Evolutionary conservation across 2,113 vertebrate species (phyloP), one percentile per base, ranked within the genome.

Genomic region (Rutilus rutilus): DNA sequence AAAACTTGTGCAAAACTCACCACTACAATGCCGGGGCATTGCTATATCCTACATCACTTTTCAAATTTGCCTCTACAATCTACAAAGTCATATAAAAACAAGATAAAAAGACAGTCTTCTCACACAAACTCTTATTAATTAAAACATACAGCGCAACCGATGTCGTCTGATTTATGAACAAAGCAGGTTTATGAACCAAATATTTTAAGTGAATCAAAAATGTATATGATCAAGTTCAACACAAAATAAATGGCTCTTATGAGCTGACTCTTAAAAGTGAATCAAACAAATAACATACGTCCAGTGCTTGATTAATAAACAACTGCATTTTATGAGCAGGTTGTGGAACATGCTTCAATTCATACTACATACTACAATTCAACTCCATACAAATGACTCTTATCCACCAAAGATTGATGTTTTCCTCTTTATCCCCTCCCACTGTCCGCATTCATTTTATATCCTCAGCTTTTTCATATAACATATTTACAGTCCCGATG

Each of bases 401-500:
- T 71, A 39, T 5, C 30, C 33, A 71, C 10, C 19, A 39, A 65
- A 65, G 75, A 79, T 36, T 19, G 36, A 57, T 80, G n/a, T 27
- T 54, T 39, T 17, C 42, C 85, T 33, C 42, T 82, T 75, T 57
- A 25, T 27, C 17, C 64, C 57, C 42, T 52, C 45, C 25, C 25
- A 9, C n/a, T 47, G 54, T 27, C 77, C 11, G 2, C 50, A 69
- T 65, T 83, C 30, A 67, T 33, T 69, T 83, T 78, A 39, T 57
- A 30, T 75, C 78, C 36, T 59, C 82, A 42, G 54, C 50, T 84
- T 54, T 71, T 78, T 71, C 50, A 73, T 52, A 50, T 73, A 64
- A 57, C n/a, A 45, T 47, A 60, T 87, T 84, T 81, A 85, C 71
- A 78, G 76, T 81, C 57, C 21, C n/a, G n/a, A 33, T 62, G 65